Conservation (phyloP, 2,888 invertebrate genomes). For the Eilema griseolum region DNA sequence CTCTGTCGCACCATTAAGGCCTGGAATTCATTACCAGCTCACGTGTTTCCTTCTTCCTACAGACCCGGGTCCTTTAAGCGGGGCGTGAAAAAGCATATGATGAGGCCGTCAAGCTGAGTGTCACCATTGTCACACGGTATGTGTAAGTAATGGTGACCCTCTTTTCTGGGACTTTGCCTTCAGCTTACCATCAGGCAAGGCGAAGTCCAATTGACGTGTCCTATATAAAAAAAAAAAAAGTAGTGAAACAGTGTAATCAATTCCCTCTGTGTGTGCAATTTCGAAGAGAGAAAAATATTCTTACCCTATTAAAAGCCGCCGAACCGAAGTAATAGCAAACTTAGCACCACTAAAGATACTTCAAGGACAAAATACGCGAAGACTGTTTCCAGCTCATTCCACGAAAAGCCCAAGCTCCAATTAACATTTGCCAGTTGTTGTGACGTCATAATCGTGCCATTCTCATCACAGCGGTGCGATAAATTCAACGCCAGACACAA, state of each 20-base stretch:
- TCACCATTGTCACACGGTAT: no score
- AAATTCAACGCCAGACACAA: conserved; percentile 79
- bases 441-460: conserved; percentile 49
- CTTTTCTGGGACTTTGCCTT: no score
- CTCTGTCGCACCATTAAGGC: no score
- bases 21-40: no score
- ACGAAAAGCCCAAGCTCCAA: conserved; percentile 45
- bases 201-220: no score
- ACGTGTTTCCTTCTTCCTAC: no score
- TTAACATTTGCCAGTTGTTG: conserved; percentile 55
- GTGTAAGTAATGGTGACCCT: no score
- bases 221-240: no score
- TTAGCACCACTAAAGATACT: neutral
- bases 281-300: neutral
- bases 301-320: neutral
- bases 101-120: no score
- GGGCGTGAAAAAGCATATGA: no score
- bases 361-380: conserved; percentile 13
- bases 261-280: neutral
- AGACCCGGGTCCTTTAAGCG: no score
- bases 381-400: conserved; percentile 28
- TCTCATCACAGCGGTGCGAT: conserved; percentile 66
- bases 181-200: no score
- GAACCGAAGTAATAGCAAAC: neutral
- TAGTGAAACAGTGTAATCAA: neutral